Evolutionary conservation across 2,888 invertebrate genomes (phyloP).

Genomic region (Stegana nigrithorax): DNA sequence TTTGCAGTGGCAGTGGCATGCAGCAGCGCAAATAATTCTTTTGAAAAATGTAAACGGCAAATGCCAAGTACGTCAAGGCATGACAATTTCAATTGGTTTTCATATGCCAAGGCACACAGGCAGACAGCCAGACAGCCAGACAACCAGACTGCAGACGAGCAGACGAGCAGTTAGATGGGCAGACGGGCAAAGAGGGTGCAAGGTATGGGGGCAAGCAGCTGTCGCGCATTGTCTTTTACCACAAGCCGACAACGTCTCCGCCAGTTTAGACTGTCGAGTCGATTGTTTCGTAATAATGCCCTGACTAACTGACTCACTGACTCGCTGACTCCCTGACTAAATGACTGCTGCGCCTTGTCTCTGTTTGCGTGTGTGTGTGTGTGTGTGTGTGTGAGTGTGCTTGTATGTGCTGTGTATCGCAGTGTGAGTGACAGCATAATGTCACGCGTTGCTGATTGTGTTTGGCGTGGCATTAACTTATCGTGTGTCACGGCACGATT

Average conservation of each 20-base stretch:
- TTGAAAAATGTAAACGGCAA: constrained; percentile 38
- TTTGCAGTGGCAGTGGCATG: background rate
- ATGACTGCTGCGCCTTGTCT: background rate
- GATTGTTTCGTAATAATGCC: background rate
- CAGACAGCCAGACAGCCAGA: too few species aligned
- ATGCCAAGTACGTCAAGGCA: background rate
- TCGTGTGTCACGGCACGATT: constrained; percentile 48
- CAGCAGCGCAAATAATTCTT: constrained; percentile 40
- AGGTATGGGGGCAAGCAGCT: too few species aligned
- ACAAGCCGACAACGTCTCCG: too few species aligned
- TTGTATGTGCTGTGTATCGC: background rate
- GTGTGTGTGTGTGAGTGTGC: background rate
- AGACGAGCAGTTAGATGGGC: too few species aligned
- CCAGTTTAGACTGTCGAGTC: too few species aligned
- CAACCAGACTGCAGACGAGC: too few species aligned
- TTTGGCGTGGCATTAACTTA: constrained; percentile 47
- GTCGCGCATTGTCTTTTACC: too few species aligned
- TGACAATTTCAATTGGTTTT: constrained; percentile 41
- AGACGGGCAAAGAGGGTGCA: too few species aligned
- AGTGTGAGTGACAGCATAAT: constrained; percentile 22
- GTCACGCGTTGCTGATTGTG: constrained; percentile 39
- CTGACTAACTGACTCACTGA: background rate
- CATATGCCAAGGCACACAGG: constrained; percentile 25
- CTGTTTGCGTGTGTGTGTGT: constrained; percentile 7
- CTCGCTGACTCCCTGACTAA: too few species aligned